Evolutionary conservation across 30 jellyfish, hydroid and myxozoan genomes (phyloP).

Genomic region (Sanderia malayensis): DNA sequence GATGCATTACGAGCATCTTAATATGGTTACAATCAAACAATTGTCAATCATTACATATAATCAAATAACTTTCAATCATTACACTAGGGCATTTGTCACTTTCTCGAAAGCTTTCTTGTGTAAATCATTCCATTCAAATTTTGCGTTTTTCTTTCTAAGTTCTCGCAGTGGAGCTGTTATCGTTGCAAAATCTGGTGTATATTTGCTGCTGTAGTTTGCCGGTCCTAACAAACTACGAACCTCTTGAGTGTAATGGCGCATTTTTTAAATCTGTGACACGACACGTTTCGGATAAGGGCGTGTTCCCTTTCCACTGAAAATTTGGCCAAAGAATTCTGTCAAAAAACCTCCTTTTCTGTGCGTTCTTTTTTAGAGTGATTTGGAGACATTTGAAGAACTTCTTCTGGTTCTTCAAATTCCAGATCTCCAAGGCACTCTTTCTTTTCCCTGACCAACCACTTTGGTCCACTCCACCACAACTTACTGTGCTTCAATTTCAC

Average conservation of each 20-base stretch:
- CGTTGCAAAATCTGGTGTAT: not conserved
- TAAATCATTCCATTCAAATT: not conserved
- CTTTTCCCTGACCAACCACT: too few relatives aligned
- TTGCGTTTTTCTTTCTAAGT: not conserved
- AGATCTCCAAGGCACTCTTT: too few relatives aligned
- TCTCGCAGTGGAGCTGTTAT: not conserved
- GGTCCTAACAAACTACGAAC: not conserved
- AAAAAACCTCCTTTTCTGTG: too few relatives aligned
- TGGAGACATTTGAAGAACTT: too few relatives aligned
- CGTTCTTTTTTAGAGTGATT: too few relatives aligned
- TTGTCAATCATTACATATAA: too few relatives aligned
- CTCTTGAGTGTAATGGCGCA: not conserved
- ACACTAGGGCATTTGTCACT: not conserved
- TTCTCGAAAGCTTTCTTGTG: not conserved
- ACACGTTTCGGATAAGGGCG: not conserved
- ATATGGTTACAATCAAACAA: too few relatives aligned
- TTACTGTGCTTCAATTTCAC: too few relatives aligned
- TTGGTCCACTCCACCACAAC: too few relatives aligned
- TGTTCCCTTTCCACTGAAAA: not conserved
- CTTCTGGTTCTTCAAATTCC: too few relatives aligned
- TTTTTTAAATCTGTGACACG: not conserved
- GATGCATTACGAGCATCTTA: too few relatives aligned
- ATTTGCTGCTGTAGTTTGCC: not conserved
- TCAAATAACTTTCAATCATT: too few relatives aligned
- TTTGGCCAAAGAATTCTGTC: constrained; percentile 3